Evolutionary conservation across 2,113 vertebrate species (phyloP), one percentile per base, ranked within the genome.

Genomic region (Cynopterus brachyotis): DNA sequence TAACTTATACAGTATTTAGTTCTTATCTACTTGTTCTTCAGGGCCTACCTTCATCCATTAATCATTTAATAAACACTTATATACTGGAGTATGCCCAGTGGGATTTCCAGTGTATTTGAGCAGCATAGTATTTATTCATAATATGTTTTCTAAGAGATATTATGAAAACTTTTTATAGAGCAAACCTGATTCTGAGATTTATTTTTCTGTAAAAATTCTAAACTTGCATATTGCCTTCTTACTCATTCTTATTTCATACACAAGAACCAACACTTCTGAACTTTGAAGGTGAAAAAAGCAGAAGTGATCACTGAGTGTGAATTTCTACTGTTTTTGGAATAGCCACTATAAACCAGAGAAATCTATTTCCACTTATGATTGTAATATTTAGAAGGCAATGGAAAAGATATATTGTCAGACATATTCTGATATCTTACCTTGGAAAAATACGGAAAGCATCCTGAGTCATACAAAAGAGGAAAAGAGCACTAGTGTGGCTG

Each of bases 391-490:
- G 80, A 83, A 94, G 55, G 80, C 70, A 66, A n/a, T 88, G 76
- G 64, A 80, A 88, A 97, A 96, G 80, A 95, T 93, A 78, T 81
- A 97, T 92, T 96, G 64, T 94, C 76, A 92, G 88, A 91, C 64
- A 95, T 70, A 55, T 95, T 88, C 60, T 96, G 91, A 94, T 97
- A 94, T 97, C 81, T 95, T 95, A 84, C 84, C 53, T 84, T 80
- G 64, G 79, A 53, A 66, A 86, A 78, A 87, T 11, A 83, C 9
- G 30, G 82, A 95, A 94, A 90, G 83, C 88, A 95, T 84, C 80
- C 79, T 12, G 59, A 96, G 80, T 92, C 75, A 88, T 17, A 76
- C 89, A 84, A 85, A 88, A 53, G 75, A 93, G 81, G 84, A 20
- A 90, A 72, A 88, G 89, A 62, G 19, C 42, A 22, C 22, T 59